A percentile compares a stretch with the other conserved stretches of the same genome.
Conservation (phyloP, 2,797 vertebrate species). For the Pangasius macronema region DNA sequence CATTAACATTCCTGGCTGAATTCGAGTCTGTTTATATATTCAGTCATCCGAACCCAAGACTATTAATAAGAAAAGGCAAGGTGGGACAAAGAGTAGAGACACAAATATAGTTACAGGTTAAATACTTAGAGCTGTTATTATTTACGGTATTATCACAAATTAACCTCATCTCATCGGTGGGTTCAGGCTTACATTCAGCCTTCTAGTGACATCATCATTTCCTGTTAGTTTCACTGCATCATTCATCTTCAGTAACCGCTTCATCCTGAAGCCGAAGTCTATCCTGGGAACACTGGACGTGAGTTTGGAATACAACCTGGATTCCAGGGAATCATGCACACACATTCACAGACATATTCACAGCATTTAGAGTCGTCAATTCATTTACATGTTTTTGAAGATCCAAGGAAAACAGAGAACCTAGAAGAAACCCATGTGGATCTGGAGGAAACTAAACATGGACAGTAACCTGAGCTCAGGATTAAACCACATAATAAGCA, state of each 20-base stretch:
- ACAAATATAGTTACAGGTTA: not conserved
- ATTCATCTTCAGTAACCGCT: not conserved
- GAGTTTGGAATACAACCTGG: not conserved
- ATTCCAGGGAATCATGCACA: not conserved
- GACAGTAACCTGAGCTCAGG: not conserved
- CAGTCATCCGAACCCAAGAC: not conserved
- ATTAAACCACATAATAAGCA: not conserved
- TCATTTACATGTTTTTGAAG: not conserved
- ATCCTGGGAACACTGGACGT: not conserved
- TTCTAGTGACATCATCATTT: not conserved
- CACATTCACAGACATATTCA: not conserved
- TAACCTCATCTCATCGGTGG: not conserved
- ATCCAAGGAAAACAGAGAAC: not conserved
- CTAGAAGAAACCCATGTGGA: not conserved
- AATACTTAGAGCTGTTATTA: not conserved
- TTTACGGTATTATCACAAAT: not conserved
- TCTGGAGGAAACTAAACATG: not conserved
- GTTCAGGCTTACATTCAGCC: not conserved
- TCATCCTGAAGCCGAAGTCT: not conserved
- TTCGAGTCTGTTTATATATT: not conserved
- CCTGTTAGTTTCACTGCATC: not conserved
- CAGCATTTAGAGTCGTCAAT: not conserved
- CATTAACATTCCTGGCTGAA: slow-evolving; percentile 14
- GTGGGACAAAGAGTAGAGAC: not conserved
- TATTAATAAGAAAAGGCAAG: not conserved